phyloP scores from a whole-genome alignment of 2,888 invertebrate genomes.

The Pristionchus japonicus region DNA sequence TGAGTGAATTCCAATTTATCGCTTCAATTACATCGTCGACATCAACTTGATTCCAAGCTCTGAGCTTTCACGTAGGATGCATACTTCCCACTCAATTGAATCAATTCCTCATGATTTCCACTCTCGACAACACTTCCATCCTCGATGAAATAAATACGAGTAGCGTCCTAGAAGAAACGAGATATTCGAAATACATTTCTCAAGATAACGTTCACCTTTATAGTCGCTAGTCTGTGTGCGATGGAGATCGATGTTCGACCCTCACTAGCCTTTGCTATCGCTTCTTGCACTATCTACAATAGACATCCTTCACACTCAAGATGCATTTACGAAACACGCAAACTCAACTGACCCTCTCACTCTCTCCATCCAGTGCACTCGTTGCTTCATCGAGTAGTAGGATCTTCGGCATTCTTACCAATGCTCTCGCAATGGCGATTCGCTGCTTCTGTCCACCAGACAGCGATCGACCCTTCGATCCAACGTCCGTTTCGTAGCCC shows the following conservation, averaged over 20 bases:
- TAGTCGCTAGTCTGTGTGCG: constrained; percentile 9
- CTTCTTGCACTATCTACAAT: not conserved
- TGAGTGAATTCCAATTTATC: not conserved
- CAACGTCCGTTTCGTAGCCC: constrained; percentile 52
- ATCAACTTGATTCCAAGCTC: not conserved
- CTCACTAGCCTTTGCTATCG: not conserved
- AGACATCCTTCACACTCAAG: no score
- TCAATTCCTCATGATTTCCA: constrained; percentile 35
- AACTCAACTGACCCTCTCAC: no score
- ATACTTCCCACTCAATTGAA: not conserved
- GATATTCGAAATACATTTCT: not conserved
- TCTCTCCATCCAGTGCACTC: no score
- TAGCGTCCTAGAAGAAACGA: not conserved
- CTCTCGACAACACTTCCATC: constrained; percentile 43
- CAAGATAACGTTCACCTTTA: not conserved
- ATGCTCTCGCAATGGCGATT: constrained; percentile 54
- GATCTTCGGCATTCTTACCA: constrained; percentile 72
- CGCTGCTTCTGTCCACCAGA: no score
- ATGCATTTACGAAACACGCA: no score
- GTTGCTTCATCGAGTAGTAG: constrained; percentile 54
- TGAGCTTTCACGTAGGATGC: constrained; percentile 24
- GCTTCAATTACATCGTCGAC: not conserved
- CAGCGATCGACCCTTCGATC: constrained; percentile 50
- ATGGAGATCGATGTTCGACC: constrained; percentile 9
- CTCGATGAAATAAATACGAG: constrained; percentile 40